Base-by-base conservation (phyloP, 2,797 vertebrate species). In the Ptychobarbus kaznakovi region DNA sequence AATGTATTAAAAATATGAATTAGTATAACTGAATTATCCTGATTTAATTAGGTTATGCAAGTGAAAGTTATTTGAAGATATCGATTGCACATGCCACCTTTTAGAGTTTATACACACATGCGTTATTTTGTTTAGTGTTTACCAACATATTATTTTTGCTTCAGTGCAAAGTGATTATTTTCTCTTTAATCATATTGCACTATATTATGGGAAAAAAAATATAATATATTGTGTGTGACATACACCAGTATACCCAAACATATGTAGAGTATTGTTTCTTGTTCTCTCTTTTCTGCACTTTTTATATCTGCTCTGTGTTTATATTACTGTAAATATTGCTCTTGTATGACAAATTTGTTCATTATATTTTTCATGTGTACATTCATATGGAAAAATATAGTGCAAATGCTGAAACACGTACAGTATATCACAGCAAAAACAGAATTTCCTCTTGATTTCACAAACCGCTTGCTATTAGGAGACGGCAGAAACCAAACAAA, bases 361-460 rank as follows among this genome's bases (percentile, higher is more conserved):
- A 25, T 28, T n/a, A 46, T 46, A 73, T 73, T 46, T n/a, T 20
- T 46, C 13, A 72, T 72, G 16, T 72, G n/a, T 28, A 46, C n/a
- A 16, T 46, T 28, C n/a, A 4, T n/a, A 8, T 49, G 16, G 25
- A 73, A 49, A 73, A 49, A 32, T 18, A 8, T 28, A 28, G 18
- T 74, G 2, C 25, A 74, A 73, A 46, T 73, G 51, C 15, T 15
- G 16, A 56, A 28, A 40, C 3, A 12, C 4, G 8, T 42, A 40
- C 38, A 40, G 3, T 56, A 42, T 6, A 81, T 81, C 49, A 28
- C 46, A 81, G 18, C 32, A 69, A 56, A 53, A 81, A 81, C 66
- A 20, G 49, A 28, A 82, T 61, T 72, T 46, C 11, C 35, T 53
- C 5, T 20, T 44, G 38, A 18, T 16, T n/a, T 51, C 25, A n/a